Conservation (phyloP, 1,140 invertebrate genomes). For the Drosophila auraria region DNA sequence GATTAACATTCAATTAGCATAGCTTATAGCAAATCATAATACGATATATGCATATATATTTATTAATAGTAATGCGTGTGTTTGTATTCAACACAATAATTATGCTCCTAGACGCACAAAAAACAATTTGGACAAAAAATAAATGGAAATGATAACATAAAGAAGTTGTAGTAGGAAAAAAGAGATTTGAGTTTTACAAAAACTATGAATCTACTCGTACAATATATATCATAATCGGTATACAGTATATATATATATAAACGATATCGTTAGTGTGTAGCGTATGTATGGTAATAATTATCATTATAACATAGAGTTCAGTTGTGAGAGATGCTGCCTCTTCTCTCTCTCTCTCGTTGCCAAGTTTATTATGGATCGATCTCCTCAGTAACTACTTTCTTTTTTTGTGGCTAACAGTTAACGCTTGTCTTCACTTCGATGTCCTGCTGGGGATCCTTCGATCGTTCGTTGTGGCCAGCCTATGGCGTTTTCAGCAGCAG, state of each 20-base stretch:
- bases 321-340: constrained; percentile 42
- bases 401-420: constrained; percentile 48
- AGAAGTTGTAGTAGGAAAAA: constrained; percentile 26
- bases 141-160: constrained; percentile 50
- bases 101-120: constrained; percentile 44
- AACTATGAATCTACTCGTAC: constrained; percentile 67
- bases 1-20: constrained; percentile 57
- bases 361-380: constrained; percentile 17
- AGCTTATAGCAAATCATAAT: constrained; percentile 83
- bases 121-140: constrained; percentile 66
- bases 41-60: constrained; percentile 65
- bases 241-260: constrained; percentile 57
- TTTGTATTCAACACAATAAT: constrained; percentile 18
- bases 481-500: constrained; percentile 78
- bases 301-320: constrained; percentile 78
- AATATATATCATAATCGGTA: constrained; percentile 68
- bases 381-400: constrained; percentile 42
- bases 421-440: constrained; percentile 53
- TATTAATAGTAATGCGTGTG: constrained; percentile 33
- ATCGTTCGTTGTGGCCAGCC: constrained; percentile 41
- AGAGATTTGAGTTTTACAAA: constrained; percentile 53
- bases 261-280: constrained; percentile 54
- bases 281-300: constrained; percentile 75
- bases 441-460: constrained; percentile 18
- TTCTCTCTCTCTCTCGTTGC: constrained; percentile 16